Evolutionary conservation across 2,888 invertebrate genomes (phyloP), one percentile per base, ranked within the genome.

Genomic region (Gandaritis pyraliata): DNA sequence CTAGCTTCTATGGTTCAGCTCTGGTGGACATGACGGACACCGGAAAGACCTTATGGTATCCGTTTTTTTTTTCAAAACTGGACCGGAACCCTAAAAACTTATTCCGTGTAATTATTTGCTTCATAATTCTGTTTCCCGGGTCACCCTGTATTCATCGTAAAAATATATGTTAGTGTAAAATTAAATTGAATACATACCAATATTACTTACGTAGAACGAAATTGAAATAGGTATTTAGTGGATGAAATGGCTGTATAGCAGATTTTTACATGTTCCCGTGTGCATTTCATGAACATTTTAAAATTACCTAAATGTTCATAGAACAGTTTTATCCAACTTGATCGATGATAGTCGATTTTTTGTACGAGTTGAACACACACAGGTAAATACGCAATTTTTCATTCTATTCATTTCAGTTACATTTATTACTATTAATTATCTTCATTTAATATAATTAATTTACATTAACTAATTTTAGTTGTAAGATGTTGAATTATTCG

Each of bases 401-500:
- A 8, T 33, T 4, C 8, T 33, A 6, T 33, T 33, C 6, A 29
- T 4, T 4, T 4, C 6, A 15, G 23, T 3, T 38, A 39, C 48
- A 29, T 46, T 43, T 41, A 29, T 13, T 51, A 16, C 48, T 15
- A 47, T 55, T 56, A 49, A 11, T 43, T 38, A 43, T 30, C 11
- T 48, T 46, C 33, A 50, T 46, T 47, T 30, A 57, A 12, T 51
- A 23, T 46, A 29, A 51, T 46, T 38, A 18, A 23, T 43, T 39
- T 33, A 33, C 6, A 33, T 33, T 33, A 1, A 23, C 33, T 8
- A 18, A 18, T 23, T 43, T 50, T 61, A 55, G 50, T 51, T 55
- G 3, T 55, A 55, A 61, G 54, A 55, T 49, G n/a, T 48, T 54
- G 23, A n/a, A 46, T 57, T 71, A 55, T 72, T 77, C 72, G 78